Conservation (phyloP, 2,113 vertebrate genomes). For the Rattus norvegicus region GRCr8 NC_086021.1:31017001-31017500, state of each 20-base stretch:
- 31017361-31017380: neutral
- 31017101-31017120: neutral
- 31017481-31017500: neutral
- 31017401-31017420: neutral
- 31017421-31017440: neutral
- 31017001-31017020: accelerated
- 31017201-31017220: neutral
- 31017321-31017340: neutral
- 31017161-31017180: accelerated
- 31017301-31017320: neutral
- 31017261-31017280: neutral
- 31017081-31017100: neutral
- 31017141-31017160: accelerated
- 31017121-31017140: accelerated
- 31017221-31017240: neutral
- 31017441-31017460: neutral
- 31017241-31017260: neutral
- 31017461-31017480: neutral
- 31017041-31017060: accelerated
- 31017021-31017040: accelerated
- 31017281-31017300: neutral
- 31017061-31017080: too few species aligned
- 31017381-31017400: neutral
- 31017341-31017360: neutral
- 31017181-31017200: too few species aligned